A percentile compares a stretch with the other conserved stretches of the same genome.
Conservation (phyloP, 2,888 invertebrate genomes). For the Clivina fossor region DNA sequence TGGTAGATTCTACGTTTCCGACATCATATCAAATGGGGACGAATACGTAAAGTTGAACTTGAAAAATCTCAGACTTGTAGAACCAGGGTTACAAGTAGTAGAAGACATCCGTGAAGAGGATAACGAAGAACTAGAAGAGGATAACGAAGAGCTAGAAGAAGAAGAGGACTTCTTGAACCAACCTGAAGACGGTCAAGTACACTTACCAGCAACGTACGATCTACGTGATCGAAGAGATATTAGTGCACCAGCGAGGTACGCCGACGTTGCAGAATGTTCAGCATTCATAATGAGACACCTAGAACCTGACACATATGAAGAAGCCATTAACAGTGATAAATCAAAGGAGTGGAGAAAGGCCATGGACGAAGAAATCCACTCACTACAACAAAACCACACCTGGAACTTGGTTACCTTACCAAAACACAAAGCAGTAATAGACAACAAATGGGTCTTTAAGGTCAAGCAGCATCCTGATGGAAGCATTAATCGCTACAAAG, state of each 20-base stretch:
- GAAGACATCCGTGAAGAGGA: not conserved
- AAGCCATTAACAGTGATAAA: slow-evolving; percentile 9
- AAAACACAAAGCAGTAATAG: not conserved
- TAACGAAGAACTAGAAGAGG: not conserved
- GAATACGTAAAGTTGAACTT: slow-evolving; percentile 2
- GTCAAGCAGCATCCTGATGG: slow-evolving; percentile 34
- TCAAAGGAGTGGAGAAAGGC: slow-evolving; percentile 11
- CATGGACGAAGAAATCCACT: slow-evolving; percentile 29
- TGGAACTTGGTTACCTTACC: slow-evolving; percentile 14
- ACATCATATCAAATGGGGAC: not conserved
- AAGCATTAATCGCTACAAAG: slow-evolving; percentile 38
- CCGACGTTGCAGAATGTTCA: not conserved
- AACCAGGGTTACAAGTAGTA: not conserved
- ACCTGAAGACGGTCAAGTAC: not conserved
- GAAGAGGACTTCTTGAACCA: not conserved
- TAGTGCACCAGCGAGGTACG: not conserved
- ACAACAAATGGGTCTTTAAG: slow-evolving; percentile 14
- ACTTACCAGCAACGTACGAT: not conserved
- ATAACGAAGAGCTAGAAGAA: not conserved
- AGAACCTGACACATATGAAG: slow-evolving; percentile 9
- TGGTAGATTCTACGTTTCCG: not conserved
- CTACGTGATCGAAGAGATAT: not conserved
- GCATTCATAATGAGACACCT: not conserved
- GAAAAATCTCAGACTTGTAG: not conserved
- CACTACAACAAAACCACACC: slow-evolving; percentile 14